phyloP scores from a whole-genome alignment of 1,140 invertebrate genomes.

The Neomicropteryx cornuta region DNA sequence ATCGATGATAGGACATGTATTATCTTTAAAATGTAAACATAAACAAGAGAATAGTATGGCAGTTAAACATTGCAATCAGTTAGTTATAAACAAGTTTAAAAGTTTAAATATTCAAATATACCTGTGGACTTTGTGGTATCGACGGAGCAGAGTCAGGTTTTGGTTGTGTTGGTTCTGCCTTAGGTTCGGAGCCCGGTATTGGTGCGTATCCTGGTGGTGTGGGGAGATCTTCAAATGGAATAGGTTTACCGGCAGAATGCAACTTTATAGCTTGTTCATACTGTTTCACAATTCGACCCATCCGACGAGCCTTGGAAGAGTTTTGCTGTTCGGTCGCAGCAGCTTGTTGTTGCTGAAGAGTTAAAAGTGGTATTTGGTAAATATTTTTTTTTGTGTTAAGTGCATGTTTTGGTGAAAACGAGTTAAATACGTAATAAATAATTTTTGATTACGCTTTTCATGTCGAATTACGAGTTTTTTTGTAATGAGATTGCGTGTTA shows the following conservation, averaged over 20 bases:
- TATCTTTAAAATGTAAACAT: too few species aligned
- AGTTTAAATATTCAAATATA: too few species aligned
- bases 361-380: background rate
- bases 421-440: background rate
- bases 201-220: slow-evolving; percentile 70
- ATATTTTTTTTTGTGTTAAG: background rate
- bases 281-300: slow-evolving; percentile 88
- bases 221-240: slow-evolving; percentile 77
- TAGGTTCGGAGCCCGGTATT: too few species aligned
- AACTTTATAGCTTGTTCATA: slow-evolving; percentile 82
- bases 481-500: too few species aligned
- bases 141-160: slow-evolving; percentile 13
- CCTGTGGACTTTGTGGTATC: slow-evolving; percentile 3
- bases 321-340: slow-evolving; percentile 71
- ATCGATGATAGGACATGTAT: background rate
- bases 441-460: too few species aligned
- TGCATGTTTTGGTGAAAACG: background rate
- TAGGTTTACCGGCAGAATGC: slow-evolving; percentile 61
- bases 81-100: too few species aligned
- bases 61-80: too few species aligned
- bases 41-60: too few species aligned
- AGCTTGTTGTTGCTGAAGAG: slow-evolving; percentile 43
- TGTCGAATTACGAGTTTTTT: background rate
- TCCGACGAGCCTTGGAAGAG: slow-evolving; percentile 72
- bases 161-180: too few species aligned